Base-by-base conservation (phyloP, 2,888 invertebrate species). In the Temnothorax unifasciatus region DNA sequence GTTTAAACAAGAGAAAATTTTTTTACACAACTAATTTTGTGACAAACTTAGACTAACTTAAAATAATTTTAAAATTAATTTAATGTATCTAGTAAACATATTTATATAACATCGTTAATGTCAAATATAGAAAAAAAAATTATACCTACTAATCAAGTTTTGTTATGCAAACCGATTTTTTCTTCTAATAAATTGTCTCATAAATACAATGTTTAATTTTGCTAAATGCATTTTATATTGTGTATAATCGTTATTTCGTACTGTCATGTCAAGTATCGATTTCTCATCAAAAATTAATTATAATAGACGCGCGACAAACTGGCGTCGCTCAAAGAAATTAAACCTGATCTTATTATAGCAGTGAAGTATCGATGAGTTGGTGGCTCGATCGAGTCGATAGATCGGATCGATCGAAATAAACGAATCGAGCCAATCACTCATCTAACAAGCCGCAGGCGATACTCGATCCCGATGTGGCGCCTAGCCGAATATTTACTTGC, bases 401-500 rank as follows among this genome's bases (percentile, higher is more conserved):
- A 84, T 44, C 29, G 29, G 2, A 64, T 69, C 64, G 41, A 73
- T 63, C 71, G 41, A 66, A 47, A 77, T 47, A 21, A 75, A 75
- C 38, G 25, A 69, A 9, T 11, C 38, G 11, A 59, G 21, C 50
- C 9, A 71, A 73, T 50, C 84, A 38, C 61, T 81, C 52, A 21
- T 44, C 9, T 52, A 41, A 11, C 21, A 9, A 64, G 25, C 38
- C 57, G n/a, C 21, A n/a, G 18, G 34, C 74, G 8, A 84, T 71
- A 18, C 34, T 63, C 61, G 50, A 84, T 86, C 66, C 75, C 34
- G 54, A 34, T 25, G 21, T 75, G 68, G 68, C 83, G 83, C 68
- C 74, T 75, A 77, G 54, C 9, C 68, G 29, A 68, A 77, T 68
- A 77, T 77, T 77, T 68, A 52, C 47, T 63, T 75, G 9, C n/a